Evolutionary conservation across 2,888 invertebrate genomes (phyloP), one percentile per base, ranked within the genome.

Genomic region (Spodoptera picta): DNA sequence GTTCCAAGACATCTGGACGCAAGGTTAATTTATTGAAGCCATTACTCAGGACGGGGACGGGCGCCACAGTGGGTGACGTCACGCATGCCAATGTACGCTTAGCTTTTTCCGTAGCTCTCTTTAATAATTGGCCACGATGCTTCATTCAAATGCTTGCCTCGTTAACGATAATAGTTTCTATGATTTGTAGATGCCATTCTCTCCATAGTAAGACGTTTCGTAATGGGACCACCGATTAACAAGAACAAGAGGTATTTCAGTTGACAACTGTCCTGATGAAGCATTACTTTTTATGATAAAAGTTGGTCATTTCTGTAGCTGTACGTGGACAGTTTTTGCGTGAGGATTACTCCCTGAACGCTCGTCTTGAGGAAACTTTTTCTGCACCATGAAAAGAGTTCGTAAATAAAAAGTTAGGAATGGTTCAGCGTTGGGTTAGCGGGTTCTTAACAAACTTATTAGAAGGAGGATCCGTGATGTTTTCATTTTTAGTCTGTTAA

Each of bases 21-120:
- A 60, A 62, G 79, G 74, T 77, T 85, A 87, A 90, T 90, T 88
- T 88, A 90, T 90, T 65, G 76, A 61, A 55, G 67, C 78, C 79
- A 88, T 90, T 90, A 88, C 82, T 89, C 80, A 86, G 63, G 52
- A 58, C 45, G 52, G 71, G 56, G 73, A 78, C 75, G 76, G 77
- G 73, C 74, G 65, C 65, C 51, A 59, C 3, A 24, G 60, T 86
- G 84, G 24, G 60, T 86, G 84, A 85, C 83, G 84, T 85, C 86
- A 87, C 73, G 73, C 79, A 67, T 73, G 77, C 76, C 83, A 79
- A 78, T 74, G 82, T 78, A 78, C 79, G 66, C 66, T 64, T 59
- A 77, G 73, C 69, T 83, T 83, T 83, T 85, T 75, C 65, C 60
- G 67, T 76, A 76, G 62, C 50, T 31, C 67, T 65, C 56, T 65